Evolutionary conservation across 2,797 vertebrate species (phyloP).

Genomic region (Argyrosomus regius): DNA sequence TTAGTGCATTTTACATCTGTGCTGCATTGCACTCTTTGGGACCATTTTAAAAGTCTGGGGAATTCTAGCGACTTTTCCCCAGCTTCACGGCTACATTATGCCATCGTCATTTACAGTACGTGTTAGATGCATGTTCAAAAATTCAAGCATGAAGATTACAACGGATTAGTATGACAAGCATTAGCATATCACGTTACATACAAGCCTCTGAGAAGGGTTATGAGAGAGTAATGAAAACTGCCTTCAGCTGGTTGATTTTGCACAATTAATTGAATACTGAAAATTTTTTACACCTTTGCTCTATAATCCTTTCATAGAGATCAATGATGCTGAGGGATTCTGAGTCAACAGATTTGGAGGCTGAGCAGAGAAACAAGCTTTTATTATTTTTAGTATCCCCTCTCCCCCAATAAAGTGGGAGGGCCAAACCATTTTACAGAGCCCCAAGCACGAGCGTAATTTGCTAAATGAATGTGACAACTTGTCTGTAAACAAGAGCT

Average conservation of each 20-base stretch:
- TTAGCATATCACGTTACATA: slow-evolving; percentile 75
- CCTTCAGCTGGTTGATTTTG: slow-evolving; percentile 48
- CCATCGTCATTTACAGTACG: slow-evolving; percentile 58
- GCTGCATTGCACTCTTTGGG: slow-evolving; percentile 16
- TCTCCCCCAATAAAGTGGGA: slow-evolving; percentile 52
- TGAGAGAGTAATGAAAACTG: slow-evolving; percentile 58
- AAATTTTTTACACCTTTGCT: slow-evolving; percentile 36
- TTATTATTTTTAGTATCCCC: slow-evolving; percentile 48
- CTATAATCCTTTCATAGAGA: slow-evolving; percentile 43
- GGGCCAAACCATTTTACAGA: slow-evolving; percentile 54
- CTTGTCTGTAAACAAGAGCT: slow-evolving; percentile 77
- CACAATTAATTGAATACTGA: slow-evolving; percentile 62
- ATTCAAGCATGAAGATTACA: slow-evolving; percentile 80
- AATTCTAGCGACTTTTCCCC: slow-evolving; percentile 30
- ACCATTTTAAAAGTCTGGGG: slow-evolving; percentile 37
- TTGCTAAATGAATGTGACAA: slow-evolving; percentile 81
- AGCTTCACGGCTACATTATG: slow-evolving; percentile 34
- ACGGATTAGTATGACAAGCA: slow-evolving; percentile 75
- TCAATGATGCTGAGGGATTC: slow-evolving; percentile 44
- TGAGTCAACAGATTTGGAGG: slow-evolving; percentile 39
- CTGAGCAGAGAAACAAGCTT: slow-evolving; percentile 4
- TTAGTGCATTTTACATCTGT: slow-evolving; percentile 21
- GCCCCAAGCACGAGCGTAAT: slow-evolving; percentile 62
- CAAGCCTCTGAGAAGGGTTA: slow-evolving; percentile 72
- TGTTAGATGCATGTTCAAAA: slow-evolving; percentile 65